Evolutionary conservation across 2,797 vertebrate genomes (phyloP).

Genomic region (Lates japonicus): DNA sequence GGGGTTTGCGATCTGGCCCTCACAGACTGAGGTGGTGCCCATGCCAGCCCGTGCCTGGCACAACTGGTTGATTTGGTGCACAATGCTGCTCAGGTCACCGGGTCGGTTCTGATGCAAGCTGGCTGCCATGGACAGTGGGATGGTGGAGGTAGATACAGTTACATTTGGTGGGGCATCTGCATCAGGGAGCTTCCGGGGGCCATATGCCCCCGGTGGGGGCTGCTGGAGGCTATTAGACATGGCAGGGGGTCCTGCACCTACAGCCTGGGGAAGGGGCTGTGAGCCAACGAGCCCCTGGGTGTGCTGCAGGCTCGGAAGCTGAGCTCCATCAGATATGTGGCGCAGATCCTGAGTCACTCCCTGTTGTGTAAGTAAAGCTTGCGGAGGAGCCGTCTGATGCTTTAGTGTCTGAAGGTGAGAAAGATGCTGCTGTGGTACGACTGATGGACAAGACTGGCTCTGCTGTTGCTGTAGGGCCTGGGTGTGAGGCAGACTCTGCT

Average conservation of each 20-base stretch:
- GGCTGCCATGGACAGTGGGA: slow-evolving; percentile 92
- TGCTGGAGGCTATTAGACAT: slow-evolving; percentile 73
- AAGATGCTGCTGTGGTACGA: slow-evolving; percentile 72
- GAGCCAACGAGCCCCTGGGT: slow-evolving; percentile 81
- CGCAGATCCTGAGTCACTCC: slow-evolving; percentile 88
- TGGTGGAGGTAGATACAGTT: slow-evolving; percentile 92
- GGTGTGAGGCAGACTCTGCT: slow-evolving; percentile 72
- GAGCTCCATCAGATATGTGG: slow-evolving; percentile 88
- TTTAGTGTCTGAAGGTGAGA: slow-evolving; percentile 79
- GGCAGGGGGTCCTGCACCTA: slow-evolving; percentile 59
- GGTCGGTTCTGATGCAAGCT: slow-evolving; percentile 90
- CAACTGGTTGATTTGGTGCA: slow-evolving; percentile 97
- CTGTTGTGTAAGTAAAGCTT: slow-evolving; percentile 84
- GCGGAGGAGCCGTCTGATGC: slow-evolving; percentile 81
- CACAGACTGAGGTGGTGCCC: slow-evolving; percentile 89
- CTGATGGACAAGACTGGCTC: slow-evolving; percentile 65
- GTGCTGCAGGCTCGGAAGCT: slow-evolving; percentile 85
- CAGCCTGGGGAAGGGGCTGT: slow-evolving; percentile 76
- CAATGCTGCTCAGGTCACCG: slow-evolving; percentile 94
- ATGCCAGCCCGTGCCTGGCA: slow-evolving; percentile 93
- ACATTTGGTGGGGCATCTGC: slow-evolving; percentile 90
- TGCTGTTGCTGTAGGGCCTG: slow-evolving; percentile 70
- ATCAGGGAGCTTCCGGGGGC: slow-evolving; percentile 83
- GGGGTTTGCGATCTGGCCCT: slow-evolving; percentile 90
- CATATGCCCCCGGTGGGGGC: slow-evolving; percentile 70